Percentiles rank a stretch among this genome's conserved stretches.
Conservation (phyloP, 23 tunicate genomes). For the Ciona savignyi region DNA sequence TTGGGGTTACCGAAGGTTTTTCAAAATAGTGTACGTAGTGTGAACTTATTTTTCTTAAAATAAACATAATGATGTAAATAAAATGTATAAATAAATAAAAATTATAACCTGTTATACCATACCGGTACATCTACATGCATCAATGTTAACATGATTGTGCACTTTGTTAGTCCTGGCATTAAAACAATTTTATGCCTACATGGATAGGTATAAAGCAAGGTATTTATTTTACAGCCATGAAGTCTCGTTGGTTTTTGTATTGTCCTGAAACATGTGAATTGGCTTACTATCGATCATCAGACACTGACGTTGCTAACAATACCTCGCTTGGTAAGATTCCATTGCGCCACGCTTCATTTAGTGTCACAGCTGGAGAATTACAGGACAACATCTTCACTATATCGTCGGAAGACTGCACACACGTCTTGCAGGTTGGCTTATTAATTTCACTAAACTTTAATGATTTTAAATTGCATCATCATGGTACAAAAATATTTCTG, state of each 20-base stretch:
- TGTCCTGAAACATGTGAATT: slow-evolving; percentile 40
- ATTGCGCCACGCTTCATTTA: slow-evolving; percentile 55
- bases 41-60: background rate
- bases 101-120: background rate
- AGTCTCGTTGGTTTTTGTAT: slow-evolving; percentile 63
- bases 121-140: too few species aligned
- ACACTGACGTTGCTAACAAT: slow-evolving; percentile 7
- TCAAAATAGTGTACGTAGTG: background rate
- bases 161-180: too few species aligned
- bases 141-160: too few species aligned
- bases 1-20: too few species aligned
- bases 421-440: slow-evolving; percentile 51
- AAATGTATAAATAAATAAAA: too few species aligned
- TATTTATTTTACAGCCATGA: too few species aligned
- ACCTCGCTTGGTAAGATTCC: slow-evolving; percentile 44
- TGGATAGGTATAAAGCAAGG: too few species aligned
- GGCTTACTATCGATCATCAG: slow-evolving; percentile 39
- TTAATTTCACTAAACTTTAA: too few species aligned
- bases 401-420: slow-evolving; percentile 29
- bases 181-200: background rate
- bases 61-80: background rate
- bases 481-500: too few species aligned
- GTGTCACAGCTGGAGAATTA: slow-evolving; percentile 51
- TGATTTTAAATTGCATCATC: too few species aligned
- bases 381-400: slow-evolving; percentile 52